These are phyloP conservation scores for Sebastes diploproa DNA, from an alignment of 2,797 vertebrate species.

Conservation along the genomic window DNA sequence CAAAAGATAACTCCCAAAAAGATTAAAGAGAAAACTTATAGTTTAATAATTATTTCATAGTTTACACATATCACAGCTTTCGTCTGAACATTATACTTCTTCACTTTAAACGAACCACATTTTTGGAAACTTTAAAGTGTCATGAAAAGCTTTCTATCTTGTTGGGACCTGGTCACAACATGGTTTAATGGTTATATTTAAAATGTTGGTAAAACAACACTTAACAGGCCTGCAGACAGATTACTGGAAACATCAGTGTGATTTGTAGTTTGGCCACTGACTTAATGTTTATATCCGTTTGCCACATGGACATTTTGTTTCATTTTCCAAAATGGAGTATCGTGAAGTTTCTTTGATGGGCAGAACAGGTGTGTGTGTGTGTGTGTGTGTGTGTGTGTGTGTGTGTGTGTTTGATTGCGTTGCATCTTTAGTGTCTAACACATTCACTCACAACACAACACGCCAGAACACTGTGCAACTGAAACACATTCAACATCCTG, in stretches of 20 bases:
- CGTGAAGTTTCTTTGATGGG: conserved; percentile 35
- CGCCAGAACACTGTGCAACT: neutral
- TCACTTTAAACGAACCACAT: too few relatives aligned
- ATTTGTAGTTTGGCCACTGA: neutral
- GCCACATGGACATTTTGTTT: neutral
- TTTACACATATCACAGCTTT: too few relatives aligned
- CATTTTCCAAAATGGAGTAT: conserved; percentile 22
- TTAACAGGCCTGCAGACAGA: neutral
- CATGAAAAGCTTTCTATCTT: neutral
- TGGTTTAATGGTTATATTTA: neutral
- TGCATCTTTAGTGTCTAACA: conserved; percentile 24
- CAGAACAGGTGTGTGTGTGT: conserved; percentile 44
- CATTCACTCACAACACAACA: conserved; percentile 7
- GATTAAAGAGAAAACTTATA: neutral
- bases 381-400: conserved; percentile 46
- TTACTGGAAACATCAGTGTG: neutral
- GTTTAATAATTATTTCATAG: too few relatives aligned
- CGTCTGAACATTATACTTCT: too few relatives aligned
- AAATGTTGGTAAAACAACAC: neutral
- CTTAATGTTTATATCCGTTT: neutral
- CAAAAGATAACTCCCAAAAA: neutral
- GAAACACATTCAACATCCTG: neutral
- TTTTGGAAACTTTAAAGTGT: neutral
- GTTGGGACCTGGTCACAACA: neutral
- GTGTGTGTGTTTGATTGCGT: conserved; percentile 44